Percentiles rank a stretch among this genome's conserved stretches.
These are phyloP conservation scores for Drosophila erecta DNA, from an alignment of 1,140 invertebrate species.

Conservation along the genomic window DNA sequence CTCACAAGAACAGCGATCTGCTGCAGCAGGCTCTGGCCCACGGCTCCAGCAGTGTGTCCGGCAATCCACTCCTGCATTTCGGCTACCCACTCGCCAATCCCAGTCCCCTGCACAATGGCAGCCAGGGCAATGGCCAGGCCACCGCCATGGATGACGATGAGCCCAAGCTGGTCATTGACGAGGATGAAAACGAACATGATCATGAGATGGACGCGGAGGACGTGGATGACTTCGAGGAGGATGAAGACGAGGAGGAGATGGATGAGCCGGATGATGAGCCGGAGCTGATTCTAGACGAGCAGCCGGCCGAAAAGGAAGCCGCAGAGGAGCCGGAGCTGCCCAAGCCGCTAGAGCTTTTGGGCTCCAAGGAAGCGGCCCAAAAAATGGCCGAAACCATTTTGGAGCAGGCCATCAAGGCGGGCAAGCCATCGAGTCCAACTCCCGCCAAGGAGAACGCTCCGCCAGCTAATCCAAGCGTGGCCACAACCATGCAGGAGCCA, in stretches of 20 bases:
- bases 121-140: constrained; percentile 27
- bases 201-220: constrained; percentile 85
- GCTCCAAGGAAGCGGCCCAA: constrained; percentile 77
- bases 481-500: constrained; percentile 18
- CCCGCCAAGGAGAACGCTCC: neutral
- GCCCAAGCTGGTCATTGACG: constrained; percentile 85
- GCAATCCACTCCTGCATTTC: constrained; percentile 60
- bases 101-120: constrained; percentile 1
- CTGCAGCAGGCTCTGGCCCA: constrained; percentile 84
- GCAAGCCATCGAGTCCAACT: constrained; percentile 38
- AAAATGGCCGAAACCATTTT: constrained; percentile 86
- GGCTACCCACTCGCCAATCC: constrained; percentile 22
- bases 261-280: constrained; percentile 34
- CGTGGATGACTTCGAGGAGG: constrained; percentile 89
- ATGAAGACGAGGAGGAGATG: constrained; percentile 40
- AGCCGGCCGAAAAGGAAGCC: constrained; percentile 1
- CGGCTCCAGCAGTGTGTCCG: constrained; percentile 70
- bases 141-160: constrained; percentile 80
- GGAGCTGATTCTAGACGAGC: constrained; percentile 10
- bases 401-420: constrained; percentile 86
- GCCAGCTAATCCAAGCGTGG: neutral
- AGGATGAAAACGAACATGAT: constrained; percentile 85
- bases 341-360: constrained; percentile 11
- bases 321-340: constrained; percentile 16
- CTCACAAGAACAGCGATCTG: constrained; percentile 82